Conservation (phyloP, 2,797 vertebrate species). For the Melanotaenia maccullochi region DNA sequence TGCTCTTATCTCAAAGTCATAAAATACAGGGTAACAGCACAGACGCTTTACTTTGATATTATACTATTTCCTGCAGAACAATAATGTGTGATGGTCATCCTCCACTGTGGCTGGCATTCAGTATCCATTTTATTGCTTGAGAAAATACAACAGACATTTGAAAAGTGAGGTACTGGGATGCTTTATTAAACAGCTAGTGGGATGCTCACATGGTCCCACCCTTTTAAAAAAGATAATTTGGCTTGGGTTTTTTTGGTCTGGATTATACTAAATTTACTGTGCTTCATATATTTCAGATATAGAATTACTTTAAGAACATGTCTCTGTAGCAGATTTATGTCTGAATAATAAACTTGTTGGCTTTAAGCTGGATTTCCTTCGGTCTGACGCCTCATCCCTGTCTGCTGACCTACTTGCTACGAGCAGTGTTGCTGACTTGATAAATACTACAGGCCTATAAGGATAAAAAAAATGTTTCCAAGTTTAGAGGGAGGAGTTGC, state of each 20-base stretch:
- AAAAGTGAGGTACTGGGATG: not conserved
- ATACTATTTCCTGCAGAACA: not conserved
- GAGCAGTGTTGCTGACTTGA: slow-evolving; percentile 46
- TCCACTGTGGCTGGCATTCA: not conserved
- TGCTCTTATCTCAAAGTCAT: not conserved
- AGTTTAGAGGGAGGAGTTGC: slow-evolving; percentile 36
- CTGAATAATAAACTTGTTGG: slow-evolving; percentile 56
- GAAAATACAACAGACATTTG: not conserved
- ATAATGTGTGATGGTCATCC: not conserved
- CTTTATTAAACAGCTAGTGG: not conserved
- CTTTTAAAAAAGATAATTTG: slow-evolving; percentile 2
- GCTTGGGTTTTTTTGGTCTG: not conserved
- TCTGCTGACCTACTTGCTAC: slow-evolving; percentile 69
- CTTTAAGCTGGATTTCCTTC: slow-evolving; percentile 67
- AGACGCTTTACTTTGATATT: too few relatives aligned
- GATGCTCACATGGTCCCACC: not conserved
- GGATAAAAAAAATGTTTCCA: slow-evolving; percentile 26
- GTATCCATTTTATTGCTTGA: not conserved
- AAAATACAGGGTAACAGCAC: not conserved
- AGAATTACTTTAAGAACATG: slow-evolving; percentile 35
- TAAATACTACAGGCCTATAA: slow-evolving; percentile 12
- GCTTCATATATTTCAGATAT: slow-evolving; percentile 24
- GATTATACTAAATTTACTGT: slow-evolving; percentile 24
- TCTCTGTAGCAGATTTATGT: slow-evolving; percentile 35
- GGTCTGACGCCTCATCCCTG: slow-evolving; percentile 36